Evolutionary conservation across 92 coral and sea anemone genomes (phyloP), one percentile per base, ranked within the genome.

Genomic region (Porites evermanni): DNA sequence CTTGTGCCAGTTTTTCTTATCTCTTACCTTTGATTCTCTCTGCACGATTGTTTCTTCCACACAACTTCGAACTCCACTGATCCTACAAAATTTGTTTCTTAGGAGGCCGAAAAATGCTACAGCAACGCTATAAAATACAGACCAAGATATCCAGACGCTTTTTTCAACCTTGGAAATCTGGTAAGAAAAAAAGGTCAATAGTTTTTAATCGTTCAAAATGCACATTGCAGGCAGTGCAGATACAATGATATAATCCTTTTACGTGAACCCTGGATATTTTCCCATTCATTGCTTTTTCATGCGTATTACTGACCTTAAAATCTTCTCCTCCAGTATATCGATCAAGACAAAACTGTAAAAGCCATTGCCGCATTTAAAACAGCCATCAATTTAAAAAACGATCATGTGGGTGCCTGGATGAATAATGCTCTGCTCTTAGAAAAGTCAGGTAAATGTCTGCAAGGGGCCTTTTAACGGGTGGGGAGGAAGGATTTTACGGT

Each of bases 51-150:
- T 38, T 3, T 38, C 47, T 38, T 38, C 47, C 47, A 0, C 47
- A 38, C 47, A 38, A 38, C 47, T 38, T 38, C 6, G 6, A 38
- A 0, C 47, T 21, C 20, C 6, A 14, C 51, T 23, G 21, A 53
- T 12, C 10, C 47, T 4, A 38, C 47, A 4, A 38, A 38, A 38
- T 56, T 66, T 6, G 0, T 69, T 79, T 18, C 18, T 59, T 80
- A 96, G 98, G 98, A 96, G 77, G 95, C 98, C 1, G 98, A 96
- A 65, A 66, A 29, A 17, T 96, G 98, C 82, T 96, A 96, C 84
- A 83, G 80, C 56, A 96, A 90, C 44, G 98, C 98, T 78, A 90
- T 96, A 56, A 82, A 75, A 20, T 85, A 78, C 82, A 88, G 96
- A 72, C 86, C 86, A 65, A 86, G 89, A 47, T 96, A 94, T 65